These are phyloP conservation scores for Saxicola maurus DNA, from an alignment of 2,797 vertebrate genomes.

Conservation along the genomic window DNA sequence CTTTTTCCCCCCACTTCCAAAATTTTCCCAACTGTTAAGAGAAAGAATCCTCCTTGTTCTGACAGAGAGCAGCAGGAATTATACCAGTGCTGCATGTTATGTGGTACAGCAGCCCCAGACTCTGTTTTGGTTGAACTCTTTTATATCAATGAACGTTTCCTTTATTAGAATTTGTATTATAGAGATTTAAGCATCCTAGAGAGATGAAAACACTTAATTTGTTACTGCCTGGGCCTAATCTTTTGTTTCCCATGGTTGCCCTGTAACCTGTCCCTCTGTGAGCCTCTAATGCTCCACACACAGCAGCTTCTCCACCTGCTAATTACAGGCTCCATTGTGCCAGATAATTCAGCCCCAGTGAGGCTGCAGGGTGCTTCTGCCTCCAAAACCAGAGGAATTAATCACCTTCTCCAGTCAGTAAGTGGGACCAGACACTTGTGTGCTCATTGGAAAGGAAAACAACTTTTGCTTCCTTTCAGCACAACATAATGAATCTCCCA, in stretches of 20 bases:
- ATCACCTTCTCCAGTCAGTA: not conserved
- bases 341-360: not conserved
- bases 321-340: conserved; percentile 39
- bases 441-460: conserved; percentile 24
- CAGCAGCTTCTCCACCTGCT: not conserved
- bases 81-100: not conserved
- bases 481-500: conserved; percentile 2
- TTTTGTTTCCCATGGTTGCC: not conserved
- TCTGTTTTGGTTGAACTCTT: not conserved
- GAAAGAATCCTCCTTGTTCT: not conserved
- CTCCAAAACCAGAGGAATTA: conserved; percentile 23
- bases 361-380: not conserved
- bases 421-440: not conserved
- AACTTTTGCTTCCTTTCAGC: not conserved
- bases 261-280: not conserved
- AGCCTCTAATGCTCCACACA: not conserved
- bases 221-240: not conserved
- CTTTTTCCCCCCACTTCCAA: not conserved
- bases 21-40: not conserved
- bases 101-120: not conserved
- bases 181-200: not conserved
- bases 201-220: conserved; percentile 17
- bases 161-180: not conserved
- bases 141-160: not conserved
- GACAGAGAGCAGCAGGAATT: not conserved